phyloP scores from a whole-genome alignment of 2,113 vertebrate species.

The Empidonax traillii region DNA sequence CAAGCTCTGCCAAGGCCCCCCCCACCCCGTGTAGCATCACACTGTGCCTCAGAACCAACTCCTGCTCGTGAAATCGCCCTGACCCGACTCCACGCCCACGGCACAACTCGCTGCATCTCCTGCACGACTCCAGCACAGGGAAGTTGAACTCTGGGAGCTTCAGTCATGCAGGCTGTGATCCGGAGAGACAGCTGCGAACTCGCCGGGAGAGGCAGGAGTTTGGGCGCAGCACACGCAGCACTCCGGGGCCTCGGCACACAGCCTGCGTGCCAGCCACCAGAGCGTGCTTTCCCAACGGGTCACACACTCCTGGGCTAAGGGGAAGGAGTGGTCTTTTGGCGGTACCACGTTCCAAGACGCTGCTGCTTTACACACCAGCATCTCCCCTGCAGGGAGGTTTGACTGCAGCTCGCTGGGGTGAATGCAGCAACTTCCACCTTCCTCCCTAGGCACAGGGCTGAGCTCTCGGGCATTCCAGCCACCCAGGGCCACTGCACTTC shows the following conservation, averaged over 20 bases:
- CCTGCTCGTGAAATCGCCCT: neutral
- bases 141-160: neutral
- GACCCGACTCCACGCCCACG: fast-evolving
- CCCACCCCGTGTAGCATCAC: fast-evolving
- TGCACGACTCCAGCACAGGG: fast-evolving
- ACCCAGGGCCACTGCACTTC: neutral
- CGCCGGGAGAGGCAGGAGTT: neutral
- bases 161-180: neutral
- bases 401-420: fast-evolving
- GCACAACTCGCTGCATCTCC: fast-evolving
- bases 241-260: fast-evolving
- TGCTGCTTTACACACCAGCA: neutral
- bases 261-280: neutral
- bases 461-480: neutral
- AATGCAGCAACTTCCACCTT: neutral
- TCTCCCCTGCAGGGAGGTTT: neutral
- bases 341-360: neutral
- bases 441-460: fast-evolving
- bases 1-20: neutral
- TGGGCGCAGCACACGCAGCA: fast-evolving
- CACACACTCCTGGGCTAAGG: neutral
- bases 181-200: slow-evolving; percentile 1
- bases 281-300: fast-evolving
- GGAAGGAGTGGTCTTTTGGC: neutral
- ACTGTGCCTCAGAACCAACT: fast-evolving